Evolutionary conservation across 2,888 invertebrate species (phyloP), one percentile per base, ranked within the genome.

Genomic region (Drosophila fulvimacula): DNA sequence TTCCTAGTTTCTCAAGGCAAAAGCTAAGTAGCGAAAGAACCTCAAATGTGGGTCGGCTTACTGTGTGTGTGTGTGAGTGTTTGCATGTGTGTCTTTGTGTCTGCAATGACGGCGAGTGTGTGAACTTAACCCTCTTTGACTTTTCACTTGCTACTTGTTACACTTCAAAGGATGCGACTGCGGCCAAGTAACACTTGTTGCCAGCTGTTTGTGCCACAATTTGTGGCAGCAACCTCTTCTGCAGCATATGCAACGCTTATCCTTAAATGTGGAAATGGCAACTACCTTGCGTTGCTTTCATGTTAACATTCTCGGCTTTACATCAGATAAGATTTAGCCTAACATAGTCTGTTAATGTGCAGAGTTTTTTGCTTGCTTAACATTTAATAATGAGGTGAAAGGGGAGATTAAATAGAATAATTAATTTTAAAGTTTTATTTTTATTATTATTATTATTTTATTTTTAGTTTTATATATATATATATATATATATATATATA

Each of bases 91-190:
- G 52, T 63, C 58, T 58, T 65, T 38, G 53, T 51, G 61, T 63
- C 24, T 63, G 46, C 55, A 52, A 44, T 53, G 60, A 27, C 52
- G n/a, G 55, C 59, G 53, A 39, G 46, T 61, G 48, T 57, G 51
- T 76, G 84, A 84, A 84, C 88, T 84, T 84, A 85, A 84, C 84
- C 84, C 76, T 79, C 69, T 80, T 78, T 80, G 86, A 79, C 84
- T 73, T 82, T 66, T 65, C 69, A 64, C 88, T 70, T 63, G 75
- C 74, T 74, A 74, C 87, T 86, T 82, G 83, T 80, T 79, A 82
- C 86, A 85, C 88, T 76, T 84, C 86, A 84, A 83, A 82, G 88
- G 69, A 62, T 48, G 63, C 57, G 58, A 67, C 58, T 48, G 53
- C 49, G 34, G 51, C 62, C 59, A 52, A 32, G 63, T 44, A 42